phyloP scores from a whole-genome alignment of 2,888 invertebrate species.

The Adelphocoris suturalis region DNA sequence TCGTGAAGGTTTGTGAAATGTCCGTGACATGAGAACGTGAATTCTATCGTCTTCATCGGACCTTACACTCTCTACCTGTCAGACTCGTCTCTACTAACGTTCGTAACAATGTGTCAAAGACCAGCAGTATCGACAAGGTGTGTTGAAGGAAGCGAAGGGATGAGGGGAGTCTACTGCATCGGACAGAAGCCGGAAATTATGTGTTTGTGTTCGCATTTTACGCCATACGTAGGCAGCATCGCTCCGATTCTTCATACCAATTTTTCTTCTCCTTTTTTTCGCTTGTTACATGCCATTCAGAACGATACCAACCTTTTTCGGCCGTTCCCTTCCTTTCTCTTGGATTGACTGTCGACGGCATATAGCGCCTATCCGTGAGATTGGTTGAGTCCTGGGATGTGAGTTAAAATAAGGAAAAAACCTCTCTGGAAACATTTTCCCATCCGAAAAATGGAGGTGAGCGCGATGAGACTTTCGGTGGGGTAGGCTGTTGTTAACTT shows the following conservation, averaged over 20 bases:
- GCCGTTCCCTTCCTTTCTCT: background rate
- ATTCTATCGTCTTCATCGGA: too few species aligned
- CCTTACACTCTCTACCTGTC: too few species aligned
- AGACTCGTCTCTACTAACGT: too few species aligned
- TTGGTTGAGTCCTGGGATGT: background rate
- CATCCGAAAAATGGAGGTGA: background rate
- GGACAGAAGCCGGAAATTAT: slow-evolving; percentile 20
- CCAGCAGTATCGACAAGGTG: too few species aligned
- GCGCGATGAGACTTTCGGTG: too few species aligned
- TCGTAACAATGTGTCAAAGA: too few species aligned
- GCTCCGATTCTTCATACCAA: slow-evolving; percentile 13
- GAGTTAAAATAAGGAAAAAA: background rate
- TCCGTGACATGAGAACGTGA: too few species aligned
- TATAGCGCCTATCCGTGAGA: background rate
- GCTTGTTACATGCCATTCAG: background rate
- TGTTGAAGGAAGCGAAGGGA: too few species aligned
- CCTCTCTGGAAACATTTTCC: background rate
- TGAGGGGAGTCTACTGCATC: background rate
- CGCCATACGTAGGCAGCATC: background rate
- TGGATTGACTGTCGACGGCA: background rate
- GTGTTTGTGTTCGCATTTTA: background rate
- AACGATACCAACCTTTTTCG: background rate
- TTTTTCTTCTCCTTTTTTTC: background rate
- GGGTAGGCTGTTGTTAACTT: too few species aligned
- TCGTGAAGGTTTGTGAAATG: too few species aligned